Evolutionary conservation across 2,113 vertebrate species (phyloP).

Genomic region (Lethenteron reissneri): DNA sequence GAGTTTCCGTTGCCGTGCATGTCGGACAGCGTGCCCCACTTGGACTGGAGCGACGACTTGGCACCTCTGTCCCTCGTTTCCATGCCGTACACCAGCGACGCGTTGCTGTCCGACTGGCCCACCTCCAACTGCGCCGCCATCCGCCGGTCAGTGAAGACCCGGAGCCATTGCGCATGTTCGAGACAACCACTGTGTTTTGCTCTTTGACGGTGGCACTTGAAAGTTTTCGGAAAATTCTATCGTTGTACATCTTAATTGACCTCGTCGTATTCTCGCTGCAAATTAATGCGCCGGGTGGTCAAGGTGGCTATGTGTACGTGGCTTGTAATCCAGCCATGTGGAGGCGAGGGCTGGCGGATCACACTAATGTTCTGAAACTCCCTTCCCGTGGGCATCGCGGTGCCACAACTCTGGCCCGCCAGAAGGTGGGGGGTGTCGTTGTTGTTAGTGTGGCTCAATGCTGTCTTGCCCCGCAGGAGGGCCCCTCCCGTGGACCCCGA

Average conservation of each 20-base stretch:
- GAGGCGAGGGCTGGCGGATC: neutral
- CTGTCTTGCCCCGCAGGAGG: constrained; percentile 23
- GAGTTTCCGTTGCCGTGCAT: constrained; percentile 76
- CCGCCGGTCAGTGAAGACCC: too few species aligned
- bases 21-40: constrained; percentile 61
- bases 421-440: neutral
- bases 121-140: constrained; percentile 32
- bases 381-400: neutral
- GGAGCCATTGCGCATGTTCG: too few species aligned
- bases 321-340: too few species aligned
- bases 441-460: neutral
- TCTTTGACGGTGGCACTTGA: too few species aligned
- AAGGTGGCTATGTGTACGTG: too few species aligned
- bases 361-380: neutral
- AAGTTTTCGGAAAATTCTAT: too few species aligned
- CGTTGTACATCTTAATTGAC: too few species aligned
- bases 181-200: too few species aligned
- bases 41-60: constrained; percentile 90
- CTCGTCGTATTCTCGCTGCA: too few species aligned
- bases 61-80: constrained; percentile 74
- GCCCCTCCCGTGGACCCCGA: constrained; percentile 75
- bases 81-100: constrained; percentile 54
- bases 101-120: constrained; percentile 66
- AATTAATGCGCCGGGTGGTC: too few species aligned
- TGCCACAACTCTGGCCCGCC: neutral